Evolutionary conservation across 2,113 vertebrate species (phyloP).

Genomic region (Callipepla californica): DNA sequence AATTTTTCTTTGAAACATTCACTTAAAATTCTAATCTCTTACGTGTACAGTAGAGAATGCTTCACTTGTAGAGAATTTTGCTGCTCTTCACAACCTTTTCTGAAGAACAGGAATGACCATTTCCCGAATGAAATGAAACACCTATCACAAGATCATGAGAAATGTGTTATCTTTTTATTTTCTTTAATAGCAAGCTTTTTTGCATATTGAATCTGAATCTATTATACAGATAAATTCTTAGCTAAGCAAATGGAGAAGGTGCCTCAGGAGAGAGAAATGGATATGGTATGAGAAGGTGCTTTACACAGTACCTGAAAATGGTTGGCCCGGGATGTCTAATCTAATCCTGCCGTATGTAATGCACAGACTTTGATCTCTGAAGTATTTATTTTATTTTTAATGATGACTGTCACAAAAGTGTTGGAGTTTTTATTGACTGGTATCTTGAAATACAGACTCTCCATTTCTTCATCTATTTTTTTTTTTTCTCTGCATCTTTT

Average conservation of each 20-base stretch:
- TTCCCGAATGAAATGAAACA: not conserved
- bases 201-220: constrained; percentile 63
- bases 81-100: not conserved
- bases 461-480: not conserved
- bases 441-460: not conserved
- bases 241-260: constrained; percentile 68
- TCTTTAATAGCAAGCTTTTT: constrained; percentile 63
- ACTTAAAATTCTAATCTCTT: not conserved
- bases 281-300: constrained; percentile 67
- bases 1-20: not conserved
- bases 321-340: constrained; percentile 59
- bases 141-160: not conserved
- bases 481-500: not conserved
- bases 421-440: not conserved
- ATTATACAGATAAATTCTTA: constrained; percentile 66
- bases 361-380: constrained; percentile 18
- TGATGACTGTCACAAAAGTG: not conserved
- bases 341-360: not conserved
- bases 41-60: not conserved
- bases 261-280: constrained; percentile 55
- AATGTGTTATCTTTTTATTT: constrained; percentile 50
- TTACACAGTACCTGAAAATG: constrained; percentile 51
- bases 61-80: not conserved
- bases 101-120: not conserved
- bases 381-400: not conserved